Evolutionary conservation across 2,113 vertebrate genomes (phyloP), one percentile per base, ranked within the genome.

Genomic region (Neoarius graeffei): DNA sequence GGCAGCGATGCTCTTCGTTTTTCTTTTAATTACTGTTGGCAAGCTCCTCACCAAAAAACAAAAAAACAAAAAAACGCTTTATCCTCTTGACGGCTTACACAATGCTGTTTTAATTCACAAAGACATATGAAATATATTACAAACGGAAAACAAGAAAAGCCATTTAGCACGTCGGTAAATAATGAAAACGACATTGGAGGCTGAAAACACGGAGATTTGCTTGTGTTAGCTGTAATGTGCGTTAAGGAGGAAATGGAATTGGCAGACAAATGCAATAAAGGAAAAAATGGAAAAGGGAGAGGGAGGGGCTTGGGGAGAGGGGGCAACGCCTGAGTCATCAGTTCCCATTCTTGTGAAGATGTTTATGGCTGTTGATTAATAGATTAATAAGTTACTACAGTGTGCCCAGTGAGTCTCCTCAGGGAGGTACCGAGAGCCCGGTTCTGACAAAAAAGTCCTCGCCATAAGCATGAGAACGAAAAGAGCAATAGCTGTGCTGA

Each of bases 331-430:
- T 17, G 66, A 89, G 88, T 81, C 82, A 87, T 90, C 88, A 85
- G 86, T 89, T 90, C 86, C 35, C 50, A 83, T 66, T 62, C 48
- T 30, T 81, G n/a, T 27, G 50, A 87, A 84, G 67, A 82, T 80
- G 85, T 88, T 87, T 87, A 86, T 42, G 14, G 81, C 54, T 2
- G 59, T 69, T 81, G 57, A 89, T 87, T 85, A 89, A 89, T 86
- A 87, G 57, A 89, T 87, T 87, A 89, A 89, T 86, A 87, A 86
- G 79, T 87, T 89, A 91, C 57, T 80, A 77, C 69, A 86, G n/a
- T 27, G 54, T 88, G 74, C 81, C 54, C 20, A 30, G 64, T 23
- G 59, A 77, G 4, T 17, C 60, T 86, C 76, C 10, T 66, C 25
- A 20, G 69, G 56, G 69, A 17, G 13, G 54, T 59, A 42, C 30